phyloP scores from a whole-genome alignment of 2,113 vertebrate species.

The Melanotaenia duboulayi region DNA sequence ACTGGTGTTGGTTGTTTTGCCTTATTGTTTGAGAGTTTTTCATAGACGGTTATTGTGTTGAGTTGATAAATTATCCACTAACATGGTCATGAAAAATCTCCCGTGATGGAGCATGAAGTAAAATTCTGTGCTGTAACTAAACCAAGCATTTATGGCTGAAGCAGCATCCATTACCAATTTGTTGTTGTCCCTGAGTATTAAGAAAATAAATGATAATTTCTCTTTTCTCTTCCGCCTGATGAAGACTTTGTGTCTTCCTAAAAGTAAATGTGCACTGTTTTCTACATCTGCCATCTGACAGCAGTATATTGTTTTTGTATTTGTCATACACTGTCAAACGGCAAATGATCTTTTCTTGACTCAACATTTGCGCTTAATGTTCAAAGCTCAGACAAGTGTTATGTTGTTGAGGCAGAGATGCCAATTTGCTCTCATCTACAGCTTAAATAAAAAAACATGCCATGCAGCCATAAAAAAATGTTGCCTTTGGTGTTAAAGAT shows the following conservation, averaged over 20 bases:
- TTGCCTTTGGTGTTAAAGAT: slow-evolving; percentile 21
- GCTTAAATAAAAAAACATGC: slow-evolving; percentile 13
- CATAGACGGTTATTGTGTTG: too few species aligned
- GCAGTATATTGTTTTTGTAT: slow-evolving; percentile 24
- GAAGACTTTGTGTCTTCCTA: neutral
- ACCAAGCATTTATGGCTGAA: too few species aligned
- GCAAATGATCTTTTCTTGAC: slow-evolving; percentile 31
- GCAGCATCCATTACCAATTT: too few species aligned
- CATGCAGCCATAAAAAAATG: slow-evolving; percentile 11
- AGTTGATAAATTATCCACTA: neutral
- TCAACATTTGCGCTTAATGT: slow-evolving; percentile 29
- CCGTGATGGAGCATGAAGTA: too few species aligned
- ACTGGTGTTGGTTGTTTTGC: neutral
- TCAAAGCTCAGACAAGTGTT: slow-evolving; percentile 8
- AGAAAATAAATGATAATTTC: too few species aligned
- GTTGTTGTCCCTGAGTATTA: too few species aligned
- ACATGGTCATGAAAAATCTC: too few species aligned
- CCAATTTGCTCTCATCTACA: slow-evolving; percentile 26
- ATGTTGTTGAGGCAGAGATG: slow-evolving; percentile 2
- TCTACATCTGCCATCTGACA: slow-evolving; percentile 19
- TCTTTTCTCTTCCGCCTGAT: neutral
- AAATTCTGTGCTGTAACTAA: too few species aligned
- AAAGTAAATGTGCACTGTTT: slow-evolving; percentile 4
- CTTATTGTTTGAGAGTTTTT: too few species aligned
- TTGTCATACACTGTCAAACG: slow-evolving; percentile 26